Conservation (phyloP, 2,113 vertebrate genomes). For the Neodontobutis hainanensis region DNA sequence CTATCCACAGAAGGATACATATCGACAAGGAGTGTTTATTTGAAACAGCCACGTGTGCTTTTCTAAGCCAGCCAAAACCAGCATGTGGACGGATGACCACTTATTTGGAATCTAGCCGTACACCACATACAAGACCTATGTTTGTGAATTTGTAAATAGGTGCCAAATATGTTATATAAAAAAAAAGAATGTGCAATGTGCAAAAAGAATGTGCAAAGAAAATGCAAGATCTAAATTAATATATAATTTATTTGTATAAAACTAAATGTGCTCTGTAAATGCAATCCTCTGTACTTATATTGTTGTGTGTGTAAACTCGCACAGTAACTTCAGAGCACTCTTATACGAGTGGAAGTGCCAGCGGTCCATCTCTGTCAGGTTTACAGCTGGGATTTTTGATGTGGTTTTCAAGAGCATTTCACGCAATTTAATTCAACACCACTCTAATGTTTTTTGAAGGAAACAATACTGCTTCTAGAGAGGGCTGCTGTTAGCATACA, state of each 20-base stretch:
- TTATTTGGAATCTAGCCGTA: background rate
- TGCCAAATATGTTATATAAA: background rate
- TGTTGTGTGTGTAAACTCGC: background rate
- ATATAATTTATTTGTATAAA: constrained; percentile 1
- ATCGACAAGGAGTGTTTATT: background rate
- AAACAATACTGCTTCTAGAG: background rate
- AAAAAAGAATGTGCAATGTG: constrained; percentile 1
- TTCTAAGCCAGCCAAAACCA: constrained; percentile 46
- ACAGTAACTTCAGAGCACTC: background rate
- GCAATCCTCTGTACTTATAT: background rate
- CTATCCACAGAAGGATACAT: background rate
- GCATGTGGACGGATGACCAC: constrained; percentile 47
- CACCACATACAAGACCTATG: background rate
- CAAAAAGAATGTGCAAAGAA: background rate
- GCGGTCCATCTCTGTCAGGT: background rate
- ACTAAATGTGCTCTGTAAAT: too few species aligned
- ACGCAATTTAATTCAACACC: too few species aligned
- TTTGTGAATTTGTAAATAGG: background rate
- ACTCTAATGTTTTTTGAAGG: background rate
- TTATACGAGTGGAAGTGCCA: too few species aligned
- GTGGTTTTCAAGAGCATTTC: background rate
- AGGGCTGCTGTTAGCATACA: background rate
- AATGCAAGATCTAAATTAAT: constrained; percentile 4
- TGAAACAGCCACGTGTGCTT: constrained; percentile 15
- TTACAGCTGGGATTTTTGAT: too few species aligned